Conservation (phyloP, 2,888 invertebrate genomes). For the Heliconius erato region DNA sequence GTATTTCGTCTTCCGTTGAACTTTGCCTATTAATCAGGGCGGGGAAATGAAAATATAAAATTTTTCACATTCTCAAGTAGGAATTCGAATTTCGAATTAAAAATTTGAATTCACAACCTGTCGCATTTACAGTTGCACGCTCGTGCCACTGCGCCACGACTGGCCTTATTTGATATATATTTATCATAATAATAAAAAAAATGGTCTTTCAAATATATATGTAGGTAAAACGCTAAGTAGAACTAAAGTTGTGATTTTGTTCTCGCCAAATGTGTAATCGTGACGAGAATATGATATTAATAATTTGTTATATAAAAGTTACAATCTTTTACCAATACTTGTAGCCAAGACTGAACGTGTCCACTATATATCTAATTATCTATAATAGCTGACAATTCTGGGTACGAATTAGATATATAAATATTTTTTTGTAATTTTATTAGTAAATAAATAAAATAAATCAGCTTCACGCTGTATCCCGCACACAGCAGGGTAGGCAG, state of each 20-base stretch:
- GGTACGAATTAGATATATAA: not conserved
- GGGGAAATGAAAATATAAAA: no score
- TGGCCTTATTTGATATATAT: not conserved
- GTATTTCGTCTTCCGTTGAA: no score
- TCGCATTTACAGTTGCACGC: no score
- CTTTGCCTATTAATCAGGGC: no score
- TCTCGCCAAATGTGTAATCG: not conserved
- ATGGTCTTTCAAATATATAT: not conserved
- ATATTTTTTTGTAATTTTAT: no score
- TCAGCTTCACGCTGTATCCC: no score
- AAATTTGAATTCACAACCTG: no score
- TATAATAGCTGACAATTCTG: not conserved
- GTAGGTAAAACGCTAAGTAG: not conserved
- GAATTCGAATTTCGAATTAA: no score
- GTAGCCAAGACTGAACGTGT: not conserved
- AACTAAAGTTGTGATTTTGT: constrained; percentile 9
- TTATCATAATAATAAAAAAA: not conserved
- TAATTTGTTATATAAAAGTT: not conserved
- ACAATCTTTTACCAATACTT: constrained; percentile 10
- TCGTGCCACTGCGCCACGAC: no score
- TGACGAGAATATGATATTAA: constrained; percentile 12
- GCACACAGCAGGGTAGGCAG: no score
- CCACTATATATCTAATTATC: not conserved
- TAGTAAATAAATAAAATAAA: no score
- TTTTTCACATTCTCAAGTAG: no score